These are phyloP conservation scores for Strix occidentalis DNA, from an alignment of 2,797 vertebrate genomes.

Conservation along the genomic window DNA sequence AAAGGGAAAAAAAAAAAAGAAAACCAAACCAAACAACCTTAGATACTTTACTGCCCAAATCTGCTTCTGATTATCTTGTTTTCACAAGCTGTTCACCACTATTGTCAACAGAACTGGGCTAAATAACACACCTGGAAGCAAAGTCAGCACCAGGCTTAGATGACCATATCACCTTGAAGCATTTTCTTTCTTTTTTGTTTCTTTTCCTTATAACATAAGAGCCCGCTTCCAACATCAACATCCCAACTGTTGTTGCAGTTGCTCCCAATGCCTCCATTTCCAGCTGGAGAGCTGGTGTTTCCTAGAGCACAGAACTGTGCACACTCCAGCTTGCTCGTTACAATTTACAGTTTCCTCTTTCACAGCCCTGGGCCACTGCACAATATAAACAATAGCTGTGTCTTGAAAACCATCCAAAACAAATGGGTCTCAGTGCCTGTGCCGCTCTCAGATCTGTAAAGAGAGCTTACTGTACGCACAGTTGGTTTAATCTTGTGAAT, in stretches of 20 bases:
- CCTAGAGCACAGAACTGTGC: neutral
- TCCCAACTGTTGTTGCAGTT: neutral
- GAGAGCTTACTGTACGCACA: conserved; percentile 16
- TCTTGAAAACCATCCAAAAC: conserved; percentile 55
- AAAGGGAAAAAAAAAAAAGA: no score
- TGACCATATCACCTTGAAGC: neutral
- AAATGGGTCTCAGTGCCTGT: conserved; percentile 20
- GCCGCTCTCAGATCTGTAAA: conserved; percentile 45
- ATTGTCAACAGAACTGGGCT: neutral
- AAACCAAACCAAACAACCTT: no score
- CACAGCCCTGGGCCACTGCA: conserved; percentile 6
- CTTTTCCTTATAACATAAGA: neutral
- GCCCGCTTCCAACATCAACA: neutral
- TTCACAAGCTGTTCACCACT: neutral
- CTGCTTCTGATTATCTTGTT: neutral
- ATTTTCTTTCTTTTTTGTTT: neutral
- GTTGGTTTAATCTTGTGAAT: conserved; percentile 57
- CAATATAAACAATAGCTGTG: conserved; percentile 51
- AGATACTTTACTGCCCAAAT: neutral
- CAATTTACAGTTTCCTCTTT: conserved; percentile 44
- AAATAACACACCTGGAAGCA: neutral
- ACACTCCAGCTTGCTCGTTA: neutral
- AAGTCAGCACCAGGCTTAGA: neutral
- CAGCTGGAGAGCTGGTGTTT: conserved; percentile 14
- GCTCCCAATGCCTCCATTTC: neutral